phyloP scores from a whole-genome alignment of 92 coral and sea anemone species.

The Montipora capitata region DNA sequence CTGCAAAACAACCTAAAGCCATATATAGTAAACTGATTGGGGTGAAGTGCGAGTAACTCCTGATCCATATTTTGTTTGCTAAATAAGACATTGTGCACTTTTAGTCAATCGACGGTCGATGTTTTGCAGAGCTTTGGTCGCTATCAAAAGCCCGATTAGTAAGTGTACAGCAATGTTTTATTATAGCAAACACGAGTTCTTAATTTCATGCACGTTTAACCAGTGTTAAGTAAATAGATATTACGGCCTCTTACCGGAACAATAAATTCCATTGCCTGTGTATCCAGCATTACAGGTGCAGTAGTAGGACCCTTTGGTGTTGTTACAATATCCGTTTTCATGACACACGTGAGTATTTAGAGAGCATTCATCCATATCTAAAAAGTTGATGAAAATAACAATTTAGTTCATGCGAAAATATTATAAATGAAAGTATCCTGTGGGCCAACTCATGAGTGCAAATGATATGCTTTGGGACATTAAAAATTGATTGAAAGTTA shows the following conservation, averaged over 20 bases:
- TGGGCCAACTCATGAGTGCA: no score
- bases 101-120: neutral
- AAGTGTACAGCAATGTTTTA: conserved; percentile 52
- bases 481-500: no score
- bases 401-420: no score
- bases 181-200: conserved; percentile 64
- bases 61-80: conserved; percentile 89
- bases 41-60: conserved; percentile 74
- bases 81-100: conserved; percentile 70
- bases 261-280: conserved; percentile 80
- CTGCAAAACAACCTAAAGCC: neutral
- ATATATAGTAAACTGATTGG: neutral
- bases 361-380: conserved; percentile 75
- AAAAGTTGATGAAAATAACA: neutral
- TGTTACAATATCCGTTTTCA: conserved; percentile 62
- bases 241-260: conserved; percentile 74
- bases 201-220: conserved; percentile 12
- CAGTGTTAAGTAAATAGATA: neutral
- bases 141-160: conserved; percentile 8
- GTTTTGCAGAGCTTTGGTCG: conserved; percentile 11
- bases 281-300: conserved; percentile 79
- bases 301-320: conserved; percentile 77
- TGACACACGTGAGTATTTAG: conserved; percentile 75
- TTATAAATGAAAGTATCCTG: no score
- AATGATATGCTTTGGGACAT: no score